phyloP scores from a whole-genome alignment of 2,888 invertebrate genomes.

The Junonia oenone region DNA sequence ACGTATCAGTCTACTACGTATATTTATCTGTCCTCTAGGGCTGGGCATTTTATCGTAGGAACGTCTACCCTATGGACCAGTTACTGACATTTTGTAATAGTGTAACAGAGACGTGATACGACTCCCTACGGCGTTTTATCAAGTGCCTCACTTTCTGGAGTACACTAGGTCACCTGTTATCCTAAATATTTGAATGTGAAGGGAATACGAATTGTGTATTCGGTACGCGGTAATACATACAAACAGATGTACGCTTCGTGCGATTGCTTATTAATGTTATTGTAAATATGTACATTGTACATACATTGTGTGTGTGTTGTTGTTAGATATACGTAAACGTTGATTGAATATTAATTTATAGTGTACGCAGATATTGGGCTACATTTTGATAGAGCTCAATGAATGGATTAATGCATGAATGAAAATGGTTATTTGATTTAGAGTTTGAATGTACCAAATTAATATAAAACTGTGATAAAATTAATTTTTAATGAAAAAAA shows the following conservation, averaged over 20 bases:
- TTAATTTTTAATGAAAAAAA: too few species aligned
- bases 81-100: conserved; percentile 27
- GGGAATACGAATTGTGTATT: conserved; percentile 15
- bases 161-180: conserved; percentile 23
- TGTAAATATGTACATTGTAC: neutral
- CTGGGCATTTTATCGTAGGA: conserved; percentile 8
- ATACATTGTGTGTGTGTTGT: too few species aligned
- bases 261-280: conserved; percentile 1
- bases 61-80: conserved; percentile 13
- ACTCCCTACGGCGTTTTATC: conserved; percentile 22
- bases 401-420: too few species aligned
- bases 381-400: neutral
- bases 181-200: conserved; percentile 15
- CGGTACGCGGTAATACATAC: conserved; percentile 13
- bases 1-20: conserved; percentile 8
- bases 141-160: conserved; percentile 5
- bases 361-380: neutral
- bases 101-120: conserved; percentile 27
- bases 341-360: neutral
- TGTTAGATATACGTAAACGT: neutral
- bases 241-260: conserved; percentile 1
- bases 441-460: too few species aligned
- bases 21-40: conserved; percentile 6
- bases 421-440: too few species aligned
- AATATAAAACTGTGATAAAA: too few species aligned